These are phyloP conservation scores for Esox masquinongy DNA, from an alignment of 2,797 vertebrate species.

Conservation along the genomic window DNA sequence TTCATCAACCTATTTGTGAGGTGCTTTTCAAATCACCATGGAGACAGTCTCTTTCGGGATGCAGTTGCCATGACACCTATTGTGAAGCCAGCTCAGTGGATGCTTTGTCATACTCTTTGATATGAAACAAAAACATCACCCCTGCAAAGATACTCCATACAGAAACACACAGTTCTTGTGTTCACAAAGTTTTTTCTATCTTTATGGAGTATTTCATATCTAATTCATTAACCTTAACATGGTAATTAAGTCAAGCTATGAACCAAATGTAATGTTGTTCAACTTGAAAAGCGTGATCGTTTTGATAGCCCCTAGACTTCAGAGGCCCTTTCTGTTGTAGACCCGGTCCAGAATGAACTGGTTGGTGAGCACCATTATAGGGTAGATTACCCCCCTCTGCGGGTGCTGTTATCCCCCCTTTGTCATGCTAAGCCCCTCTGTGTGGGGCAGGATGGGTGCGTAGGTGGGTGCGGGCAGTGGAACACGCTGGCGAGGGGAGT, in stretches of 20 bases:
- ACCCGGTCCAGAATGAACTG: constrained; percentile 68
- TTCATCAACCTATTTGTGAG: constrained; percentile 58
- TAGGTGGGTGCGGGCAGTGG: constrained; percentile 52
- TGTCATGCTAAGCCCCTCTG: constrained; percentile 73
- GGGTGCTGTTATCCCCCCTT: constrained; percentile 71
- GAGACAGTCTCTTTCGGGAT: constrained; percentile 72
- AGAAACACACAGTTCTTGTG: background rate
- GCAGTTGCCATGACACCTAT: constrained; percentile 74
- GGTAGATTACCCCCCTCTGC: constrained; percentile 65
- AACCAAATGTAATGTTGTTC: background rate
- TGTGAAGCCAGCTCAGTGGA: constrained; percentile 61
- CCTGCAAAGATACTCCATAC: constrained; percentile 16
- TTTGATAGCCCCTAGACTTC: constrained; percentile 16
- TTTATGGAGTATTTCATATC: background rate
- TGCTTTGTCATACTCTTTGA: constrained; percentile 61
- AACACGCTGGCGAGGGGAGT: constrained; percentile 75
- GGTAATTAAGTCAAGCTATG: background rate
- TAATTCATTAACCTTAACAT: background rate
- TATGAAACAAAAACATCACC: constrained; percentile 45
- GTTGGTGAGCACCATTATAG: constrained; percentile 66
- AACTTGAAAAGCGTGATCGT: background rate
- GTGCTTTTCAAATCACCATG: constrained; percentile 68
- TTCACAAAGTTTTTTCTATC: background rate
- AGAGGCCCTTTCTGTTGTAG: constrained; percentile 29
- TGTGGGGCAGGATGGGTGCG: constrained; percentile 43